These are phyloP conservation scores for Siniperca knerii DNA, from an alignment of 2,113 vertebrate species.

Conservation along the genomic window DNA sequence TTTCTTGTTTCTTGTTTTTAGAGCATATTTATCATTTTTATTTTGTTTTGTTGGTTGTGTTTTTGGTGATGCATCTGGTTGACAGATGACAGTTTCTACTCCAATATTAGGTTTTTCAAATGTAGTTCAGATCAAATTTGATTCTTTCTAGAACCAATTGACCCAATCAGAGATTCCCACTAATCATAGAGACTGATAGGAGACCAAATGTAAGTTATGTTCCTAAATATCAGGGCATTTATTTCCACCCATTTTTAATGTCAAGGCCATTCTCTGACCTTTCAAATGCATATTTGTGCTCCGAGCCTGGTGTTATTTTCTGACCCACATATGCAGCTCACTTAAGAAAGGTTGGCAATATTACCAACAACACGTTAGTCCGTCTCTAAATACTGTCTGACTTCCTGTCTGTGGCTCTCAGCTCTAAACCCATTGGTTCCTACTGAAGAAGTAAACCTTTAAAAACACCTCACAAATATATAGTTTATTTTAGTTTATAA, in stretches of 20 bases:
- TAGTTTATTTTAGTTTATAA: too few species aligned
- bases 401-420: background rate
- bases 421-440: background rate
- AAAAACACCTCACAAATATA: background rate
- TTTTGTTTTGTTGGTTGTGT: background rate
- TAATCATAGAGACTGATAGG: background rate
- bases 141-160: background rate
- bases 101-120: background rate
- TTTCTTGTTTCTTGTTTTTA: background rate
- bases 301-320: constrained; percentile 4
- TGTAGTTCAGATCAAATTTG: background rate
- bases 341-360: background rate
- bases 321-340: constrained; percentile 27
- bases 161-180: background rate
- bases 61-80: background rate
- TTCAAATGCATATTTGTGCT: constrained; percentile 25
- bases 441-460: background rate
- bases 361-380: background rate
- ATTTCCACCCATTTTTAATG: background rate
- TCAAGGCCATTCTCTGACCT: constrained; percentile 15
- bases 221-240: background rate
- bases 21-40: background rate
- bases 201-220: background rate
- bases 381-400: background rate
- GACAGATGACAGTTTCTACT: background rate